Base-by-base conservation (phyloP, 2,797 vertebrate species). In the Notamacropus eugenii region DNA sequence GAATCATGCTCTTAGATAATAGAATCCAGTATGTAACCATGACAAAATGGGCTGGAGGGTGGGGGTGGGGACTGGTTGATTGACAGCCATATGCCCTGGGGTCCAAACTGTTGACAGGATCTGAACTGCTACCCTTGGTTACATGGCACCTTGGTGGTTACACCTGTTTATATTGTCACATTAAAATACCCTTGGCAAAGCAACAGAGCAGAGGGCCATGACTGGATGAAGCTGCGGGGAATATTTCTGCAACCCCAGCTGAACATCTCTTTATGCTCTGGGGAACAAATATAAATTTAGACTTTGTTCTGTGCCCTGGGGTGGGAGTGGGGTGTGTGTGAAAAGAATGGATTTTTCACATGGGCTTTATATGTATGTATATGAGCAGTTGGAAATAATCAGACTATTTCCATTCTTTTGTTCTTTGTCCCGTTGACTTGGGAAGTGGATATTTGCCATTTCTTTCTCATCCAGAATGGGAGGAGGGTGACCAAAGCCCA, bases 251-350 rank as follows among this genome's bases (percentile, higher is more conserved):
- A 55, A 14, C 54, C 56, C 59, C 67, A 62, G 91, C 28, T 91
- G 34, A 54, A 14, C 46, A 13, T 56, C 54, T 92, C 93, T 91
- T 46, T 1, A 82, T 54, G 93, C 8, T 56, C 93, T 58, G 91
- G 74, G 34, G 95, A 24, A 93, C 31, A 92, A 93, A 95, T 91
- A 94, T 0, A 91, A 58, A 54, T 40, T 93, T 96, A 91, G 54
- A 52, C 40, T 96, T 95, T 90, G 12, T 93, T 94, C 52, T 93
- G 46, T 40, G 57, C 82, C 24, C 2, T 28, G 54, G 2, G 9
- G 19, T 46, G 40, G 1, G 74, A 1, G 22, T 40, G n/a, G 14
- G 34, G 62, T n/a, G 62, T 6, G 34, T 67, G 62, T n/a, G 12
- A 94, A 91, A 62, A 40, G 27, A 28, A 50, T 24, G 4, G 29